Evolutionary conservation across 2,113 vertebrate species (phyloP).

Genomic region (Pongo pygmaeus): DNA sequence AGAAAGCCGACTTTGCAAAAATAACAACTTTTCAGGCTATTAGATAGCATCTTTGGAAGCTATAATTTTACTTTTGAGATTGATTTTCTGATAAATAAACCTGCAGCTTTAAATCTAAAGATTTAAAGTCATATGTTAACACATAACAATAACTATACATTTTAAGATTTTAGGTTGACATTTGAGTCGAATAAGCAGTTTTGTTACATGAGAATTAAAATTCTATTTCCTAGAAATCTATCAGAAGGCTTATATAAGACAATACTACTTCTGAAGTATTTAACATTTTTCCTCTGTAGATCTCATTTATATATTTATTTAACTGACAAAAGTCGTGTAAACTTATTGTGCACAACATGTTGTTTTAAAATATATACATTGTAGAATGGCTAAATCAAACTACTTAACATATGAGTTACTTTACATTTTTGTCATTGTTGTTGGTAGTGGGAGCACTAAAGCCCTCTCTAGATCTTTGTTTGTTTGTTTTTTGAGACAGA

Average conservation of each 20-base stretch:
- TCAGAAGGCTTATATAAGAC: not conserved
- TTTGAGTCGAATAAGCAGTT: not conserved
- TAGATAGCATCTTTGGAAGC: not conserved
- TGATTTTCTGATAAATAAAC: conserved; percentile 25
- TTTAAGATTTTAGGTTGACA: not conserved
- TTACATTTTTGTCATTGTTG: not conserved
- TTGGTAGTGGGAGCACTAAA: not conserved
- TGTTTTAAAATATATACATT: not conserved
- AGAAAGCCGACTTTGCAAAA: not conserved
- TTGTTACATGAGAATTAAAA: not conserved
- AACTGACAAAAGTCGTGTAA: not conserved
- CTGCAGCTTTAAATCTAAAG: not conserved
- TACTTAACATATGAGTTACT: not conserved
- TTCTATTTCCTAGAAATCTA: not conserved
- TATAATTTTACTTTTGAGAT: conserved; percentile 1
- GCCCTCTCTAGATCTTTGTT: not conserved
- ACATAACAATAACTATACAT: not conserved
- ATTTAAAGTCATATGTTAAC: not conserved
- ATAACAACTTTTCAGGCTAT: not conserved
- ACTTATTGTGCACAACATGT: not conserved
- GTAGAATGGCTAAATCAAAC: not conserved
- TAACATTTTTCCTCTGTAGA: not conserved
- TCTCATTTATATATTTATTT: not conserved
- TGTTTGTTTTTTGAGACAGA: no score
- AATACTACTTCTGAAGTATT: not conserved